These are phyloP conservation scores for Prosopocoilus inquinatus DNA, from an alignment of 2,888 invertebrate genomes.

Conservation along the genomic window DNA sequence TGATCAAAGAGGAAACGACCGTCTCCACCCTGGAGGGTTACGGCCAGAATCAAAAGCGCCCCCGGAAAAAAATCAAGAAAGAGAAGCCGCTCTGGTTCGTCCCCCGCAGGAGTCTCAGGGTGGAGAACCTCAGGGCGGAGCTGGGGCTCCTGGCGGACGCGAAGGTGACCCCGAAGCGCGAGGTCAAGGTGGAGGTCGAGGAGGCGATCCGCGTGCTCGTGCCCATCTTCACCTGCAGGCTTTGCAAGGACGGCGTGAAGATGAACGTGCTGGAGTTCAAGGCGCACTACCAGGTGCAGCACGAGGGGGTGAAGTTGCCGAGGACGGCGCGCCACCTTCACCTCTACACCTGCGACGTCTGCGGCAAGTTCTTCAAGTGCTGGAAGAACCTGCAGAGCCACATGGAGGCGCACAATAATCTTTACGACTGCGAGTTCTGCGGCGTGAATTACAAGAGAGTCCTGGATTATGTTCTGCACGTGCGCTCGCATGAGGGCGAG, in stretches of 20 bases:
- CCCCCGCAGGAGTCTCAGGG: too few species aligned
- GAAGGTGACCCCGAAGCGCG: slow-evolving; percentile 5
- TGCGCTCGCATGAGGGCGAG: slow-evolving; percentile 3
- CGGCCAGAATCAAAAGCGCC: too few species aligned
- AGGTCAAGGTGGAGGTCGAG: slow-evolving; percentile 5
- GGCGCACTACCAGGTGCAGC: too few species aligned
- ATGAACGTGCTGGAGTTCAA: too few species aligned
- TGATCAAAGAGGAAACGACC: too few species aligned
- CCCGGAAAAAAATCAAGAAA: too few species aligned
- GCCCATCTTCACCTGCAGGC: too few species aligned
- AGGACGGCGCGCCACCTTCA: too few species aligned
- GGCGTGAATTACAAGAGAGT: neutral
- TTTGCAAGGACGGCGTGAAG: too few species aligned
- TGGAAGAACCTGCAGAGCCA: slow-evolving; percentile 50
- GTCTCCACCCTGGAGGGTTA: too few species aligned
- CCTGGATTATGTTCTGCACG: slow-evolving; percentile 8
- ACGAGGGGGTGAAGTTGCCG: too few species aligned
- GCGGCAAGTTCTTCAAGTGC: slow-evolving; percentile 49
- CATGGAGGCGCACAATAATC: slow-evolving; percentile 48
- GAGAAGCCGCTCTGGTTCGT: too few species aligned
- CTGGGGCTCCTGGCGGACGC: slow-evolving; percentile 9
- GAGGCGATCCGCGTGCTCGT: neutral
- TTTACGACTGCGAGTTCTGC: slow-evolving; percentile 30
- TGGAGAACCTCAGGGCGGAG: neutral
- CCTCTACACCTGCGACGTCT: slow-evolving; percentile 40